These are phyloP conservation scores for Xanthostigma xanthostigma DNA, from an alignment of 2,888 invertebrate species.

Conservation along the genomic window DNA sequence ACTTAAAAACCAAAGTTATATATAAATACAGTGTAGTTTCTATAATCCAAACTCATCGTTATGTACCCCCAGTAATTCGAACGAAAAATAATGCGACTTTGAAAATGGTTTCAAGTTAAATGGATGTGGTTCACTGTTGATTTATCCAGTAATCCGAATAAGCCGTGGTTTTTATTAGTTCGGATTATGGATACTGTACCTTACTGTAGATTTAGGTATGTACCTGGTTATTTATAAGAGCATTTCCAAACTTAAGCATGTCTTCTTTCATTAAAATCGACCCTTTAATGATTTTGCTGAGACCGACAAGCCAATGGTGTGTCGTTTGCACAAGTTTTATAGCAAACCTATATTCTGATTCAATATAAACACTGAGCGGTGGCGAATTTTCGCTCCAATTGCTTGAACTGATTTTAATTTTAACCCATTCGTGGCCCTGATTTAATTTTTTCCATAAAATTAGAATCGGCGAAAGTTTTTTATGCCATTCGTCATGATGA, in stretches of 20 bases:
- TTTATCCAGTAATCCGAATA: background rate
- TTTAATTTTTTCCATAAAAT: slow-evolving; percentile 71
- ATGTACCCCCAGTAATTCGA: too few species aligned
- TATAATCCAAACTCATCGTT: too few species aligned
- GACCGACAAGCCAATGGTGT: slow-evolving; percentile 39
- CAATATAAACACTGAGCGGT: slow-evolving; percentile 44
- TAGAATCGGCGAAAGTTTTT: slow-evolving; percentile 52
- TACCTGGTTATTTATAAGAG: slow-evolving; percentile 39
- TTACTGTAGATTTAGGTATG: background rate
- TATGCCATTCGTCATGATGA: slow-evolving; percentile 33
- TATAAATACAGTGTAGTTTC: too few species aligned
- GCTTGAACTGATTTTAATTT: slow-evolving; percentile 15
- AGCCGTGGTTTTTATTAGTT: background rate
- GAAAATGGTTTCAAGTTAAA: too few species aligned
- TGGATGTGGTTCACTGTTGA: too few species aligned
- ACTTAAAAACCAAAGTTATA: too few species aligned
- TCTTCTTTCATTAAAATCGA: slow-evolving; percentile 30
- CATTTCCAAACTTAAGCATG: slow-evolving; percentile 20
- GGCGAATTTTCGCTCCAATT: slow-evolving; percentile 16
- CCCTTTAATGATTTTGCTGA: slow-evolving; percentile 46
- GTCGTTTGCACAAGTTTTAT: slow-evolving; percentile 43
- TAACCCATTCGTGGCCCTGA: slow-evolving; percentile 32
- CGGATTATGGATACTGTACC: slow-evolving; percentile 2
- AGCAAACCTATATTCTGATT: slow-evolving; percentile 43
- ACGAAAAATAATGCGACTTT: background rate